Conservation (phyloP, 2,888 invertebrate species). For the Helleia helle region DNA sequence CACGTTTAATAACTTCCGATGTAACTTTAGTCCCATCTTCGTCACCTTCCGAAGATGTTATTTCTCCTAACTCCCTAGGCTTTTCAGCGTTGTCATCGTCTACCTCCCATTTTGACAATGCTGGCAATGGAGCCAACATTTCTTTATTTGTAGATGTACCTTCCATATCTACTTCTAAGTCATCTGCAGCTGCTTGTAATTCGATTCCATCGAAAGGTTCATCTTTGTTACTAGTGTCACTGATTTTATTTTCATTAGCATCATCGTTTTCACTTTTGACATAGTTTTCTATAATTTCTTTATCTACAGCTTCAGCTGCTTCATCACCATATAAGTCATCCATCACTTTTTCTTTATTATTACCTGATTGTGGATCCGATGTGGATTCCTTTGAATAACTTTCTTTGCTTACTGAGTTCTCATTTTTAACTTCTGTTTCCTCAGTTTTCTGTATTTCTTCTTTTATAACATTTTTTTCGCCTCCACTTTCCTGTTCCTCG, state of each 20-base stretch:
- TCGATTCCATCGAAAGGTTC: conserved; percentile 73
- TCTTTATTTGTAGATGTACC: conserved; percentile 58
- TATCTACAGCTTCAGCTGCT: conserved; percentile 68
- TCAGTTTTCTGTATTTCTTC: conserved; percentile 20
- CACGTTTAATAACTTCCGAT: conserved; percentile 90
- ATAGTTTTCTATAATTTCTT: conserved; percentile 73
- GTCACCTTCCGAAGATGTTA: conserved; percentile 58
- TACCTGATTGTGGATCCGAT: conserved; percentile 16
- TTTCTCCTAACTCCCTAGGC: conserved; percentile 59
- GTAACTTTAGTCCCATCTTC: conserved; percentile 81
- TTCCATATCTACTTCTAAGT: conserved; percentile 69
- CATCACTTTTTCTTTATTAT: conserved; percentile 26
- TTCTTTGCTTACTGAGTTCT: conserved; percentile 25
- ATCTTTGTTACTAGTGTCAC: conserved; percentile 57
- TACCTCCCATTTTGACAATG: conserved; percentile 92
- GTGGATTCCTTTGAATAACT: conserved; percentile 28
- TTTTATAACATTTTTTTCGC: conserved; percentile 20
- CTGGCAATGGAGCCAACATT: conserved; percentile 83
- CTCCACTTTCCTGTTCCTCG: conserved; percentile 23
- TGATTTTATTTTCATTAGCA: conserved; percentile 30
- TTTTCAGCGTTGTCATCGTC: conserved; percentile 72
- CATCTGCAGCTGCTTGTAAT: conserved; percentile 71
- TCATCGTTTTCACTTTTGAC: conserved; percentile 51
- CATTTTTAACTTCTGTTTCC: conserved; percentile 14
- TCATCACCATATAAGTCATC: conserved; percentile 72